A percentile compares a stretch with the other conserved stretches of the same genome.
Conservation (phyloP, 1,140 invertebrate species). For the Bombus breviceps region DNA sequence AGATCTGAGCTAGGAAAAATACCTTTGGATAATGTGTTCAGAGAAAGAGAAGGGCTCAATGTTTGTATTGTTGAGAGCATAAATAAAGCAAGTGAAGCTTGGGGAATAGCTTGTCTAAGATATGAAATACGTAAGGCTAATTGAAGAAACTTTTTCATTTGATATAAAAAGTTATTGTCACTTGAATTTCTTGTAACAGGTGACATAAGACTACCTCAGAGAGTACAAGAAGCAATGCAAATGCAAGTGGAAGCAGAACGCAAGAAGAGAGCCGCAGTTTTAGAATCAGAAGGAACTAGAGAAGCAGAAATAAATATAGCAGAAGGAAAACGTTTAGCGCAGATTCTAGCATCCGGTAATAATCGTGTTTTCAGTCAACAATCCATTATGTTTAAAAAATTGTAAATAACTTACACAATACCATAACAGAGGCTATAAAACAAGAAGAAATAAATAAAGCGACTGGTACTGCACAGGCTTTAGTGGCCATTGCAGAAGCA, state of each 20-base stretch:
- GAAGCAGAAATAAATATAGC: constrained; percentile 99
- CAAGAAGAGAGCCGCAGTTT: constrained; percentile 96
- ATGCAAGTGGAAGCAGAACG: constrained; percentile 99
- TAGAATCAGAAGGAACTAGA: constrained; percentile 97
- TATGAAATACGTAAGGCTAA: constrained; percentile 97
- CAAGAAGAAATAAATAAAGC: constrained; percentile 95
- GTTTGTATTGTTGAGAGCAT: constrained; percentile 98
- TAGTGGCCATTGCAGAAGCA: constrained; percentile 93
- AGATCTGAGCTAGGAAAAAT: constrained; percentile 99
- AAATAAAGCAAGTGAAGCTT: constrained; percentile 98
- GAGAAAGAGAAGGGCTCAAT: constrained; percentile 97
- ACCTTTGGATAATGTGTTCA: constrained; percentile 97
- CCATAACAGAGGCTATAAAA: constrained; percentile 88
- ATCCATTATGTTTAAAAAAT: not conserved
- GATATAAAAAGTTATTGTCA: not conserved
- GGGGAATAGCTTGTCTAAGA: constrained; percentile 98
- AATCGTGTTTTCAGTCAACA: not conserved
- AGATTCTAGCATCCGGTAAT: constrained; percentile 95
- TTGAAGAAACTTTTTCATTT: not conserved
- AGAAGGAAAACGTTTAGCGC: constrained; percentile 95
- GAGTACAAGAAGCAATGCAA: constrained; percentile 99
- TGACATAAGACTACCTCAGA: constrained; percentile 95
- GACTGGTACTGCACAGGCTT: constrained; percentile 93
- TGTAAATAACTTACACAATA: not conserved
- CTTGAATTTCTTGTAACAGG: constrained; percentile 82